Percentiles rank a stretch among this genome's conserved stretches.
These are phyloP conservation scores for Schizotus pectinicornis DNA, from an alignment of 2,888 invertebrate species.

Conservation along the genomic window DNA sequence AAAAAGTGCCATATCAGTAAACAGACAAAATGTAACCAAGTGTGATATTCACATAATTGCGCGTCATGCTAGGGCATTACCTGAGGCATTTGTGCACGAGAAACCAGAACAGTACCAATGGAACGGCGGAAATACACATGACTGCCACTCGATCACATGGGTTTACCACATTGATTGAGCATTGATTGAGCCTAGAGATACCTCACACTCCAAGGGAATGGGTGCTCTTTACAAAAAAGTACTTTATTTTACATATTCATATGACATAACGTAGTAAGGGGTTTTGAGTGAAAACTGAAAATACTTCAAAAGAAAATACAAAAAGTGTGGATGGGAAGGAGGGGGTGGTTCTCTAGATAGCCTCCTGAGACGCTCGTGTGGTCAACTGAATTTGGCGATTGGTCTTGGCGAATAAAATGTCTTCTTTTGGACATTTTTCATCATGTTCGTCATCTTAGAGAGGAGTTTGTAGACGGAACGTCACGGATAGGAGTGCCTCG, in stretches of 20 bases:
- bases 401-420: conserved; percentile 29
- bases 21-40: conserved; percentile 51
- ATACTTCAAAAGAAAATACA: conserved; percentile 17
- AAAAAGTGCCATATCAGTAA: conserved; percentile 15
- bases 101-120: conserved; percentile 54
- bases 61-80: conserved; percentile 57
- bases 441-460: conserved; percentile 21
- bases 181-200: conserved; percentile 50
- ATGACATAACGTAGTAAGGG: conserved; percentile 30
- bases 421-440: conserved; percentile 24
- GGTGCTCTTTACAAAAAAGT: conserved; percentile 55
- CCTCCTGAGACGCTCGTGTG: conserved; percentile 27
- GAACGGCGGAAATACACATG: conserved; percentile 50
- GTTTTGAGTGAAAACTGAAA: conserved; percentile 27
- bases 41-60: conserved; percentile 46
- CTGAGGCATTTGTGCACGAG: conserved; percentile 54
- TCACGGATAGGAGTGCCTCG: conserved; percentile 25
- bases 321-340: conserved; percentile 18
- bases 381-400: conserved; percentile 28
- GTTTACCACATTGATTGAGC: conserved; percentile 51
- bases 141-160: conserved; percentile 51
- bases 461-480: conserved; percentile 29
- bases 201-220: conserved; percentile 54
- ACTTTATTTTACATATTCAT: conserved; percentile 50
- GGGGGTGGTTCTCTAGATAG: conserved; percentile 25